Evolutionary conservation across 2,113 vertebrate genomes (phyloP).

Genomic region (Hiodon alosoides): DNA sequence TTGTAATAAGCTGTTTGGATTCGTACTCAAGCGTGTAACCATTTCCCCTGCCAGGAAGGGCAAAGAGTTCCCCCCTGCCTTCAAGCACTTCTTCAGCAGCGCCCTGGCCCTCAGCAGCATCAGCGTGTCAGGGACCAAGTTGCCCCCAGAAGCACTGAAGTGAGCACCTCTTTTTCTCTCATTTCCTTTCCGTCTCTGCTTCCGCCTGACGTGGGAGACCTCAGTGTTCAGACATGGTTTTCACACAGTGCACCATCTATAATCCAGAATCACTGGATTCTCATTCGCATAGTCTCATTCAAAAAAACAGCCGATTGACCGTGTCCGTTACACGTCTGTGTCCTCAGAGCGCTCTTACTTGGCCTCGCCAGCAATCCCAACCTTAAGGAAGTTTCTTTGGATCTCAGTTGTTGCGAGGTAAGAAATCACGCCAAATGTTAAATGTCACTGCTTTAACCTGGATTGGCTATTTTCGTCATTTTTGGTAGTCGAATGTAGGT

Average conservation of each 20-base stretch:
- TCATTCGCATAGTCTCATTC: too few species aligned
- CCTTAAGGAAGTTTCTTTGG: conserved; percentile 84
- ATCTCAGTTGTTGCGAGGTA: conserved; percentile 97
- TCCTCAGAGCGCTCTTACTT: conserved; percentile 81
- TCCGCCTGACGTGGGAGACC: neutral
- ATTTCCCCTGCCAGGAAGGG: conserved; percentile 71
- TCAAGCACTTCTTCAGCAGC: conserved; percentile 96
- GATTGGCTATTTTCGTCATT: too few species aligned
- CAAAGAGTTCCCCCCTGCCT: conserved; percentile 86
- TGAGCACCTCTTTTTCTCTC: conserved; percentile 55
- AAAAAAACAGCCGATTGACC: neutral
- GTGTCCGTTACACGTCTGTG: conserved; percentile 19
- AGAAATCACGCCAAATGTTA: conserved; percentile 27
- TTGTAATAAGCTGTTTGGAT: neutral
- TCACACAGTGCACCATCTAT: too few species aligned
- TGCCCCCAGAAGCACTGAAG: conserved; percentile 90
- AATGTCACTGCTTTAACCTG: too few species aligned
- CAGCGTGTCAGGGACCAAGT: conserved; percentile 91
- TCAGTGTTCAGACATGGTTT: too few species aligned
- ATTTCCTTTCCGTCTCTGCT: neutral
- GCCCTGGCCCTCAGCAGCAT: conserved; percentile 79
- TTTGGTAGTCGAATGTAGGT: too few species aligned
- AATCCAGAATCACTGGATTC: too few species aligned
- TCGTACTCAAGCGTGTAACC: neutral
- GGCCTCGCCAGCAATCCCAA: conserved; percentile 89